Conservation (phyloP, 30 jellyfish, hydroid and myxozoan genomes). For the Nemopilema nomurai region DNA sequence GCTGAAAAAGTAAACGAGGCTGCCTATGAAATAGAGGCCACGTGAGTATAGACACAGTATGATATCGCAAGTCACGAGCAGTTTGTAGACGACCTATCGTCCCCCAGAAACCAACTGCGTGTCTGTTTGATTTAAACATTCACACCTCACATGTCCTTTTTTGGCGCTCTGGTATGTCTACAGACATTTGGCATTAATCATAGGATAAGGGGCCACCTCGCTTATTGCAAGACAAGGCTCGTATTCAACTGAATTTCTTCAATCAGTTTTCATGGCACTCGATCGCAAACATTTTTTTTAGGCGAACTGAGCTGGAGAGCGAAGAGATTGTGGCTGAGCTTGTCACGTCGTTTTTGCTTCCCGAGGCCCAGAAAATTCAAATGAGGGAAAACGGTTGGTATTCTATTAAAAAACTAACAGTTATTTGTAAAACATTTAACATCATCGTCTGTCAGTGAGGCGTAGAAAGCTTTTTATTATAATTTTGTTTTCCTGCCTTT, state of each 20-base stretch:
- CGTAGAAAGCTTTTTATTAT: too few relatives aligned
- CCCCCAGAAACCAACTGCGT: not conserved
- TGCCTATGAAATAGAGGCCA: constrained; percentile 91
- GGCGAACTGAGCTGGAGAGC: constrained; percentile 86
- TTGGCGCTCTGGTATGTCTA: too few relatives aligned
- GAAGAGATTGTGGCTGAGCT: constrained; percentile 97
- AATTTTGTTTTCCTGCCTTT: too few relatives aligned
- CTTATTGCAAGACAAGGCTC: too few relatives aligned
- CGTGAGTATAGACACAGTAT: too few relatives aligned
- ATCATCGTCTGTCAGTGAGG: too few relatives aligned
- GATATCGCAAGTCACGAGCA: too few relatives aligned
- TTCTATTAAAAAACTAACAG: not conserved
- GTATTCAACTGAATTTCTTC: not conserved
- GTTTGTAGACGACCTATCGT: too few relatives aligned
- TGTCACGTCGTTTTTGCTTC: constrained; percentile 93
- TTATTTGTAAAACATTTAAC: too few relatives aligned
- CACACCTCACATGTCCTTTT: not conserved
- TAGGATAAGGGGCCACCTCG: too few relatives aligned
- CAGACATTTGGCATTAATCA: too few relatives aligned
- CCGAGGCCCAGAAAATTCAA: constrained; percentile 92
- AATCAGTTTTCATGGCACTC: too few relatives aligned
- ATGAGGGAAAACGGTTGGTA: constrained; percentile 84
- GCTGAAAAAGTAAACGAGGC: constrained; percentile 90
- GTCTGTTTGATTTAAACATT: not conserved
- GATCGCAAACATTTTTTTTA: constrained; percentile 3